Evolutionary conservation across 2,888 invertebrate genomes (phyloP).

Genomic region (Melieria omissa): DNA sequence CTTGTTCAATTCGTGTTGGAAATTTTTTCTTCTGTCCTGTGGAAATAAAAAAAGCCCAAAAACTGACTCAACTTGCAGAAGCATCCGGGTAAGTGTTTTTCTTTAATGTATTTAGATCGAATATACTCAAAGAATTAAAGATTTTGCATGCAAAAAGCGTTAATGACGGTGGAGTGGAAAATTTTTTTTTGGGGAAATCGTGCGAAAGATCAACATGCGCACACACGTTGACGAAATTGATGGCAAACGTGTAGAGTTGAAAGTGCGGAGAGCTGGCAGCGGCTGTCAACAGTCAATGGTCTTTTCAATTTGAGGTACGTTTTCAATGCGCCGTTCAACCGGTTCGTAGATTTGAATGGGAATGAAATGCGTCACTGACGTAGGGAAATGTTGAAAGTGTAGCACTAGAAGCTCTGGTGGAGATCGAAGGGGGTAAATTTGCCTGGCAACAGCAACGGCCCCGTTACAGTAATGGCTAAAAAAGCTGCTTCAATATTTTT

Average conservation of each 20-base stretch:
- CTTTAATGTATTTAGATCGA: not conserved
- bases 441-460: not conserved
- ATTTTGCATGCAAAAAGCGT: constrained; percentile 10
- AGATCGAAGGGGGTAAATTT: not conserved
- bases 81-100: constrained; percentile 49
- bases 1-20: constrained; percentile 53
- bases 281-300: not conserved
- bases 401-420: not conserved
- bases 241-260: not conserved
- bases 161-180: not conserved
- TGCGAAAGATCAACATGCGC: not conserved
- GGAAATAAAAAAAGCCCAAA: constrained; percentile 44
- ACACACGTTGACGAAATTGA: not conserved
- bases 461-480: too few relatives aligned
- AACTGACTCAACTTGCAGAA: constrained; percentile 49
- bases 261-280: not conserved
- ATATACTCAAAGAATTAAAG: too few relatives aligned
- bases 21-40: constrained; percentile 44
- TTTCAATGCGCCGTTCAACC: not conserved
- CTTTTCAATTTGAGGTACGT: not conserved
- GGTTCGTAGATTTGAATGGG: not conserved
- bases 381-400: not conserved
- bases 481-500: not conserved
- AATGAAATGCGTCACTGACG: constrained; percentile 8
- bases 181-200: not conserved